Base-by-base conservation (phyloP, 2,113 vertebrate species). In the Nothobranchius furzeri region DNA sequence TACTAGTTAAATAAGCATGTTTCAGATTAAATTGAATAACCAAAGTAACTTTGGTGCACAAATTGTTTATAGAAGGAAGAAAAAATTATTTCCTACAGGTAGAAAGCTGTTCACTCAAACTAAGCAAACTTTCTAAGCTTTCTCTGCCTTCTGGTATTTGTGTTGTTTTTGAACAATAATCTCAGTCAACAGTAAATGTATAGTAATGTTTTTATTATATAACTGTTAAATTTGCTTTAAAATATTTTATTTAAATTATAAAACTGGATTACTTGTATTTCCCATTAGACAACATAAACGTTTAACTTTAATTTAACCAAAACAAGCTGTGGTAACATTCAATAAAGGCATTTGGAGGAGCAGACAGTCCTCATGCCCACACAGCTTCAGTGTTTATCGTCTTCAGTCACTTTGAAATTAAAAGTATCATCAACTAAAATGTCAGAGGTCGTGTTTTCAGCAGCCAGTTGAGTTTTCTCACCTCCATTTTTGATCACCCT, bases 331-430 rank as follows among this genome's bases (percentile, higher is more conserved):
- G 2, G 48, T 20, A 10, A 17, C 2, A 7, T 58, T 49, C 64
- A 61, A 54, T 73, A 71, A 68, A 63, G 71, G 55, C 14, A 70
- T 68, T 69, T 63, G 24, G 58, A 17, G 36, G 50, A 57, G 55
- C 75, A 86, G 81, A 76, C 73, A 68, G 70, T 68, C 0, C 30
- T 61, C 10, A 9, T 61, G 70, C 79, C 77, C 85, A 86, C 82
- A 83, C 79, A 68, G 63, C 65, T 58, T 73, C 60, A n/a, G 59
- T 7, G 64, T 70, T 61, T 59, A 64, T 64, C 47, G 12, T 61
- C 59, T 71, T 60, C 68, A 73, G 37, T 53, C 62, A 54, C 76
- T 37, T 20, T 60, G 36, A 67, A 68, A 73, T 60, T 70, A 66
- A 75, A 79, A 76, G 48, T 54, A 52, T 73, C 73, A 12, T 69